Evolutionary conservation across 2,797 vertebrate species (phyloP), one percentile per base, ranked within the genome.

Genomic region (Tolypeutes matacus): DNA sequence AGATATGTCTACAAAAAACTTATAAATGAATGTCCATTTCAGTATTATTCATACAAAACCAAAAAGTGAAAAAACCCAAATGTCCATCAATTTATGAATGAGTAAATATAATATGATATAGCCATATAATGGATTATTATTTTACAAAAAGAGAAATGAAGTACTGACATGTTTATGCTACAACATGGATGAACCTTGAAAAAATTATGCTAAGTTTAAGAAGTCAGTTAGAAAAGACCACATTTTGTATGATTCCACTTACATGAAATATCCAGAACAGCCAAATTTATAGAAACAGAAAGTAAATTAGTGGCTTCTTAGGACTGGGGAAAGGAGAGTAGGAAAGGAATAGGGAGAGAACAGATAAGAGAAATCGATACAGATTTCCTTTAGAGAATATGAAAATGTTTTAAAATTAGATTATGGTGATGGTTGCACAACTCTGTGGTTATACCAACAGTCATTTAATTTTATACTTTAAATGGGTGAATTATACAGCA

Each of bases 361-460:
- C n/a, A n/a, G n/a, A n/a, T n/a, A n/a, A n/a, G n/a, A n/a, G n/a
- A n/a, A n/a, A n/a, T n/a, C n/a, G n/a, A n/a, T n/a, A 39, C 5
- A 11, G n/a, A 1, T 46, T 69, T 94, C 49, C 73, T 31, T 15
- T 8, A 21, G 21, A 18, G 3, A 7, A 23, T 7, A 36, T 60
- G 56, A 89, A 92, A 64, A 53, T 87, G 53, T 21, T 81, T 77
- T 64, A 77, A 93, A 93, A 83, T 84, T 42, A 91, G 36, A 67
- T 46, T 73, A 65, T 73, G 5, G 4, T 53, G 27, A 95, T 20
- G 39, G 9, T 53, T 13, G 27, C 13, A 36, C 46, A 87, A 73
- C 5, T 9, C 20, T 78, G 14, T 51, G 49, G 64, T 14, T 13
- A 27, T 60, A 64, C 39, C 21, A 34, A 75, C 65, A 80, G 58